Evolutionary conservation across 2,797 vertebrate genomes (phyloP).

Genomic region (Sebastes nivosus): DNA sequence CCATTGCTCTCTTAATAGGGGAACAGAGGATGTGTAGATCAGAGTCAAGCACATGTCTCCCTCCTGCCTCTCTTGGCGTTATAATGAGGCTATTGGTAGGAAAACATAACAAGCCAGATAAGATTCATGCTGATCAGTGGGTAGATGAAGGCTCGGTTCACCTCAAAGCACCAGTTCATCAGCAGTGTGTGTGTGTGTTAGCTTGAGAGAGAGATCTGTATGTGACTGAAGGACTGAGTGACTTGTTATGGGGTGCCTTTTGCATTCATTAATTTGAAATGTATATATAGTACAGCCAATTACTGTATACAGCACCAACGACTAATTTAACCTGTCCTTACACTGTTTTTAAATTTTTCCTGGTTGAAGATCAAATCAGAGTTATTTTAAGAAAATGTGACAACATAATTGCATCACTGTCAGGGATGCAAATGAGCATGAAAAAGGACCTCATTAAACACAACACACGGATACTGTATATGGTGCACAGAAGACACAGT

Average conservation of each 20-base stretch:
- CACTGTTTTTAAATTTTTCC: neutral
- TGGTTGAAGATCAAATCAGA: constrained; percentile 15
- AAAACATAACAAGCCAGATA: constrained; percentile 57
- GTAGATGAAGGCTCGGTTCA: constrained; percentile 48
- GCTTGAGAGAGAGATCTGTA: neutral
- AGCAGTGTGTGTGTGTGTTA: neutral
- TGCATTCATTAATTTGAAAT: constrained; percentile 5
- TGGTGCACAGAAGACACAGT: neutral
- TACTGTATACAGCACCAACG: neutral
- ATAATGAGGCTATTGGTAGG: constrained; percentile 61
- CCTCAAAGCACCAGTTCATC: constrained; percentile 41
- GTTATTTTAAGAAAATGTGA: constrained; percentile 44
- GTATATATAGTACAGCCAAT: constrained; percentile 19
- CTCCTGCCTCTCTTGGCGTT: constrained; percentile 36
- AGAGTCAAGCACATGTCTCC: constrained; percentile 61
- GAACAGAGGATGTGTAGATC: constrained; percentile 65
- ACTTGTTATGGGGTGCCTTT: neutral
- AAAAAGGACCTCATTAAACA: constrained; percentile 38
- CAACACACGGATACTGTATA: constrained; percentile 1
- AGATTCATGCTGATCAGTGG: constrained; percentile 67
- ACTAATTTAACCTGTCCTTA: neutral
- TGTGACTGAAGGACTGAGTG: constrained; percentile 16
- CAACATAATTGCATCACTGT: constrained; percentile 27
- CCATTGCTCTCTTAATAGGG: constrained; percentile 66
- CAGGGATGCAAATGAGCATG: constrained; percentile 32